phyloP scores from a whole-genome alignment of 2,888 invertebrate species.

The Lamproptera curius region DNA sequence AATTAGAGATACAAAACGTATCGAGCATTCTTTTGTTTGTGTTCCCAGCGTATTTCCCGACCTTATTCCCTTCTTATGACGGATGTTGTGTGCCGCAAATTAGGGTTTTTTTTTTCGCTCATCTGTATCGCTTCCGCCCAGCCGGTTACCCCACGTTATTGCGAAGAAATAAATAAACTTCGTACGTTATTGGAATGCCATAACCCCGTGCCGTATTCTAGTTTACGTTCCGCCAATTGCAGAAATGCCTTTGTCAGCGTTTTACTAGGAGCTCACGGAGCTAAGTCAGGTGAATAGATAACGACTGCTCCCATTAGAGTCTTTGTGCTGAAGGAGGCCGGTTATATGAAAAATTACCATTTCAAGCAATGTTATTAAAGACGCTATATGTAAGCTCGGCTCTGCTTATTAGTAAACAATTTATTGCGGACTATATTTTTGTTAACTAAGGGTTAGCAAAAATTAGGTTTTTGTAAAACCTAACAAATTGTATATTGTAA shows the following conservation, averaged over 20 bases:
- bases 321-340: slow-evolving; percentile 14
- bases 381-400: no score
- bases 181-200: slow-evolving; percentile 19
- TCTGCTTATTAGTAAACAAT: no score
- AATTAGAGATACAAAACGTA: no score
- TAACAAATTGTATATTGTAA: no score
- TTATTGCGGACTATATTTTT: no score
- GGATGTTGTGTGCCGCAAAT: slow-evolving; percentile 12
- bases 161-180: slow-evolving; percentile 19
- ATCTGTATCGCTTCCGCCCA: slow-evolving; percentile 6
- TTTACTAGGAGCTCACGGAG: slow-evolving; percentile 14
- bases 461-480: no score
- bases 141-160: not conserved
- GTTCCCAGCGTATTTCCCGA: slow-evolving; percentile 9
- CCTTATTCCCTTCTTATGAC: slow-evolving; percentile 16
- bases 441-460: no score
- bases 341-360: slow-evolving; percentile 13
- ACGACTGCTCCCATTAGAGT: slow-evolving; percentile 18
- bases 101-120: slow-evolving; percentile 16
- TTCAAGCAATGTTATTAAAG: not conserved
- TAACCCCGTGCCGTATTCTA: slow-evolving; percentile 16
- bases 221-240: slow-evolving; percentile 21
- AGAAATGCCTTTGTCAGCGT: slow-evolving; percentile 20
- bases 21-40: slow-evolving; percentile 1
- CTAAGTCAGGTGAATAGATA: slow-evolving; percentile 21